Base-by-base conservation (phyloP, 2,113 vertebrate species). In the Orthonyx spaldingii region DNA sequence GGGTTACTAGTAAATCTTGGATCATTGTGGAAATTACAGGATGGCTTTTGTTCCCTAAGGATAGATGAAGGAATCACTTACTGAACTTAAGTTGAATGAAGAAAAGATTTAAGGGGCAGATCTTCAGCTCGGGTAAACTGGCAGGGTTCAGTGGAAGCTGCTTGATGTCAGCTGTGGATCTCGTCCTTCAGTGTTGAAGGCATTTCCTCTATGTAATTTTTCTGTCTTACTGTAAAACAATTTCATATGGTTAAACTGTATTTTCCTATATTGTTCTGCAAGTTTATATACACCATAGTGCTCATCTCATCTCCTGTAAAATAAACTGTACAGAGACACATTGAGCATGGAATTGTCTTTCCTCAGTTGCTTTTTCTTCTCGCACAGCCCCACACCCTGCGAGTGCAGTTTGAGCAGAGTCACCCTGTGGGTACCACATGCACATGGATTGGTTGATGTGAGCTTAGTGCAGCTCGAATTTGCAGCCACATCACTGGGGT, bases 281-380 rank as follows among this genome's bases (percentile, higher is more conserved):
- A 94, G 91, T 97, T 90, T 96, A 77, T 97, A 95, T 97, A 81
- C 91, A 95, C 96, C 97, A 86, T 87, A 98, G 96, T 97, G 94
- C 93, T 97, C 97, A 96, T 96, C 91, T 98, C 93, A 90, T 96
- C 89, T 96, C 94, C 74, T 97, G 94, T 96, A 96, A 98, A 97
- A 98, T 98, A 97, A 98, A 98, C 95, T 96, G 84, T 97, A 94
- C 96, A 97, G 97, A 97, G 60, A 96, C 69, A 88, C 44, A 78
- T 13, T 33, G 57, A 89, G 93, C 84, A 92, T 96, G 93, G 78
- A 88, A 87, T 90, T 81, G 68, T 91, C 94, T 92, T 93, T 64
- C 19, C 50, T 44, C 19, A 7, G 37, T 52, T 87, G 50, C 26
- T 91, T 76, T 95, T 95, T 71, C 84, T 92, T 59, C 44, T 74